A percentile compares a stretch with the other conserved stretches of the same genome.
Conservation (phyloP, 1,140 invertebrate species). For the Camponotus floridanus region DNA sequence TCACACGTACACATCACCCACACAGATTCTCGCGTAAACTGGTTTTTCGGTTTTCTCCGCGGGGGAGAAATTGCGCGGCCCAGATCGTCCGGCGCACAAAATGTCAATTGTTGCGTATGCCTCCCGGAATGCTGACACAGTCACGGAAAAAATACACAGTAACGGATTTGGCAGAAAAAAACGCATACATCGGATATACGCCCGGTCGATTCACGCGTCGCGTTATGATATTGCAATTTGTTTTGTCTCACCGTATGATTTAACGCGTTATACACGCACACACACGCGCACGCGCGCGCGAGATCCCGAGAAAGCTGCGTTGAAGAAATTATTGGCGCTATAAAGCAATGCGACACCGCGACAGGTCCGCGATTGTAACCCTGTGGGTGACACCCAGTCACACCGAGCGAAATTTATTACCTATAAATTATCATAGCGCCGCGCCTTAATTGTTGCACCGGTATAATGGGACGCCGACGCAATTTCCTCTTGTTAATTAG, state of each 20-base stretch:
- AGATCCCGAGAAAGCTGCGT: not conserved
- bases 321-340: conserved; percentile 31
- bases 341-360: conserved; percentile 19
- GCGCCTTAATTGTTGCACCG: conserved; percentile 60
- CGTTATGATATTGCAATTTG: conserved; percentile 10
- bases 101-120: conserved; percentile 61
- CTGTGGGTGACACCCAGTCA: not conserved
- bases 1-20: not conserved
- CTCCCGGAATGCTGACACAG: conserved; percentile 62
- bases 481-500: conserved; percentile 22
- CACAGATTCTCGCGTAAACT: conserved; percentile 56
- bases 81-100: conserved; percentile 40
- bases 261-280: not conserved
- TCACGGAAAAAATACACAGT: conserved; percentile 46
- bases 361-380: conserved; percentile 10
- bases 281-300: no score
- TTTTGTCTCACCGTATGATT: conserved; percentile 34
- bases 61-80: conserved; percentile 56
- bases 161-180: conserved; percentile 30
- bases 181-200: not conserved
- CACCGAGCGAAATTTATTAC: conserved; percentile 59
- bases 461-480: not conserved
- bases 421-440: conserved; percentile 62
- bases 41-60: conserved; percentile 67
- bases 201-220: not conserved